Conservation (phyloP, 2,797 vertebrate genomes). For the Pogonophryne albipinna region DNA sequence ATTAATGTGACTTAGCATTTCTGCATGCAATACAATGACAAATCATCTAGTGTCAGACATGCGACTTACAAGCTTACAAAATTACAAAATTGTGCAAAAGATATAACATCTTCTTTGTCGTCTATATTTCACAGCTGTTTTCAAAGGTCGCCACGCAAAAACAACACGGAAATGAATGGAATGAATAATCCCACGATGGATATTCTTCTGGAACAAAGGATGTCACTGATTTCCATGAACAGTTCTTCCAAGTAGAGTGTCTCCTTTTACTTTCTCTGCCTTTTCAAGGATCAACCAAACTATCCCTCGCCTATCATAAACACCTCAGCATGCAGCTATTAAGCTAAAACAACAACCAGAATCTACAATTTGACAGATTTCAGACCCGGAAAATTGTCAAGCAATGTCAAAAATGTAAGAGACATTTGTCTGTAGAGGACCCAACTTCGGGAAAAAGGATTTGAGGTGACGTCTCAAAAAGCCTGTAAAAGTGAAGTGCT, state of each 20-base stretch:
- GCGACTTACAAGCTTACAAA: background rate
- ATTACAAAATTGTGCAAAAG: background rate
- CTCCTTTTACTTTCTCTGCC: conserved; percentile 29
- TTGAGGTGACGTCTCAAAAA: conserved; percentile 16
- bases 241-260: conserved; percentile 25
- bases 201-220: conserved; percentile 54
- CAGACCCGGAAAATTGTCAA: conserved; percentile 26
- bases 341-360: conserved; percentile 56
- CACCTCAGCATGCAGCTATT: conserved; percentile 66
- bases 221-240: conserved; percentile 33
- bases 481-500: conserved; percentile 35
- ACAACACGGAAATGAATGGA: conserved; percentile 31
- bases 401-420: conserved; percentile 24
- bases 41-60: background rate
- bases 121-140: conserved; percentile 37
- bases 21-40: background rate
- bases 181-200: conserved; percentile 50
- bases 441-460: conserved; percentile 34
- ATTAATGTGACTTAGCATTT: background rate
- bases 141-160: conserved; percentile 27
- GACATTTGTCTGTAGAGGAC: conserved; percentile 23
- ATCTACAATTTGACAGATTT: conserved; percentile 24
- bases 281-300: conserved; percentile 46
- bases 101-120: conserved; percentile 11
- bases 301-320: conserved; percentile 31